These are phyloP conservation scores for Sebastes hopkinsi DNA, from an alignment of 2,797 vertebrate genomes.

Conservation along the genomic window DNA sequence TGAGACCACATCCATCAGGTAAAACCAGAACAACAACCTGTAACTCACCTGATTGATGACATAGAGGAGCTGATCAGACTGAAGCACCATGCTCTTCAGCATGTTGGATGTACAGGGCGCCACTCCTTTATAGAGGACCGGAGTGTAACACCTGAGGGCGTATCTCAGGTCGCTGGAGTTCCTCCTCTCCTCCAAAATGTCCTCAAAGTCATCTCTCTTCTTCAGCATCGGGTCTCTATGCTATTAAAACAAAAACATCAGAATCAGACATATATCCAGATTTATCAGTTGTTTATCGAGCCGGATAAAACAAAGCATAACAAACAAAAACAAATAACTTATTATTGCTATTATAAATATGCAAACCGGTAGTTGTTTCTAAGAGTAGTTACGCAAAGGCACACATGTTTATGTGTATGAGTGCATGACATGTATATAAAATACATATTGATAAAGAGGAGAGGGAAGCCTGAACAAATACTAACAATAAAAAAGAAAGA, in stretches of 20 bases:
- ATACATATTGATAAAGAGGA: no score
- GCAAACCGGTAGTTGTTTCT: no score
- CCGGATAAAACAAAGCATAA: no score
- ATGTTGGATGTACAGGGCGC: constrained; percentile 83
- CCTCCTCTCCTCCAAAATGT: constrained; percentile 93
- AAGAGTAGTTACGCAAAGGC: no score
- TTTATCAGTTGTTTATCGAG: not conserved
- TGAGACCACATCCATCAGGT: not conserved
- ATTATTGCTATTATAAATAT: no score
- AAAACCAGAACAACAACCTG: not conserved
- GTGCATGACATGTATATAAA: no score
- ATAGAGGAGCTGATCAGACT: constrained; percentile 88
- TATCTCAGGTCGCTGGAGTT: constrained; percentile 92
- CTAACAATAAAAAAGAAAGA: no score
- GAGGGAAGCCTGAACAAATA: no score
- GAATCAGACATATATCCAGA: not conserved
- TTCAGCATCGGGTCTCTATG: constrained; percentile 85
- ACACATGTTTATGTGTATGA: no score
- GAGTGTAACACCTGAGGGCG: constrained; percentile 91
- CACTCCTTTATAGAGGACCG: constrained; percentile 88
- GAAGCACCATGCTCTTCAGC: constrained; percentile 88
- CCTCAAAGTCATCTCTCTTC: constrained; percentile 97
- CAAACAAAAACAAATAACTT: no score
- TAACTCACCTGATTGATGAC: constrained; percentile 88
- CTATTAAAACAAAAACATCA: constrained; percentile 38